Evolutionary conservation across 2,888 invertebrate genomes (phyloP).

Genomic region (Amorpha juglandis): DNA sequence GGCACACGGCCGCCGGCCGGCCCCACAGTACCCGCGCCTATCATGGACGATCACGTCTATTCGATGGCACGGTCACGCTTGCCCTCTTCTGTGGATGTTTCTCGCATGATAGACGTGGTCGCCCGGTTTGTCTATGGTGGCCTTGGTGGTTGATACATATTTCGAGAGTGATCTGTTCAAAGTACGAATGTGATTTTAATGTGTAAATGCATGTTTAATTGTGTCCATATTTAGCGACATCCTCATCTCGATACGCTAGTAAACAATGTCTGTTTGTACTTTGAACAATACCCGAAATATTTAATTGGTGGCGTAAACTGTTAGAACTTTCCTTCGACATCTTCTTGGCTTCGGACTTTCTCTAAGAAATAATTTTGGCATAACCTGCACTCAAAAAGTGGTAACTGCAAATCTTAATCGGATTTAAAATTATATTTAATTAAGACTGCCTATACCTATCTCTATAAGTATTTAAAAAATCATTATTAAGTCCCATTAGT

Average conservation of each 20-base stretch:
- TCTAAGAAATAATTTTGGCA: background rate
- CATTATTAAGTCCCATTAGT: background rate
- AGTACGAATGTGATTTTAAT: constrained; percentile 6
- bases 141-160: constrained; percentile 20
- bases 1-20: constrained; percentile 16
- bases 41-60: constrained; percentile 21
- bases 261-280: constrained; percentile 12
- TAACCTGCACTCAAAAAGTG: background rate
- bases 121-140: constrained; percentile 8
- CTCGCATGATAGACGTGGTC: constrained; percentile 11
- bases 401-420: background rate
- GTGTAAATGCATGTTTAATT: constrained; percentile 17
- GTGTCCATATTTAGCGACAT: constrained; percentile 6
- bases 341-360: constrained; percentile 29
- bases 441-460: background rate
- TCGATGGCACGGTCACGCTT: background rate
- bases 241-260: constrained; percentile 1
- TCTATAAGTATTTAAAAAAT: background rate
- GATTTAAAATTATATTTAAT: background rate
- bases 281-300: constrained; percentile 19
- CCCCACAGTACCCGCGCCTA: constrained; percentile 32
- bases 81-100: background rate
- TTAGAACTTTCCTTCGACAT: constrained; percentile 17
- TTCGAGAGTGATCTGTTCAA: constrained; percentile 19
- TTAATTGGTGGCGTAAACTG: constrained; percentile 18